Percentiles rank a stretch among this genome's conserved stretches.
phyloP scores from a whole-genome alignment of 2,888 invertebrate genomes.

The Chymomyza caudatula region DNA sequence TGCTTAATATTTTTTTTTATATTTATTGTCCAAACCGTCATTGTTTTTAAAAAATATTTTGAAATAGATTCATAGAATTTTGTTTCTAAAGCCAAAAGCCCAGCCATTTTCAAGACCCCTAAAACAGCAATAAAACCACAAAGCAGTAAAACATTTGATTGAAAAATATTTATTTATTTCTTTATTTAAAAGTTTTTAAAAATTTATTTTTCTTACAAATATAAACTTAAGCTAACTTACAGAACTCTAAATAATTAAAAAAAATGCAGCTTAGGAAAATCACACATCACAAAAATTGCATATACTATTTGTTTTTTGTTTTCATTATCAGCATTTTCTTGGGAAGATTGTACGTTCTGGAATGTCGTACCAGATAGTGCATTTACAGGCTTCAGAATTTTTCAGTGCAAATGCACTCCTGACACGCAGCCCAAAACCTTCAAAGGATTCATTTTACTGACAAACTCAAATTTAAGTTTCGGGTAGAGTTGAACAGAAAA shows the following conservation, averaged over 20 bases:
- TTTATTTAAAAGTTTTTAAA: constrained; percentile 18
- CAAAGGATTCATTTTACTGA: constrained; percentile 2
- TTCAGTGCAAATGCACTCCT: constrained; percentile 97
- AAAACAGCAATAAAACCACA: constrained; percentile 44
- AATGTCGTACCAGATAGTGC: constrained; percentile 99
- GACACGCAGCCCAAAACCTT: constrained; percentile 93
- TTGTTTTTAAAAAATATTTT: no score
- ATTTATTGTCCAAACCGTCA: no score
- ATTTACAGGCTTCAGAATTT: constrained; percentile 90
- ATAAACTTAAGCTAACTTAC: neutral
- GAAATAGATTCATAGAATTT: no score
- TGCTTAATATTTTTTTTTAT: no score
- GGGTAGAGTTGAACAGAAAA: neutral
- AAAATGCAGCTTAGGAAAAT: constrained; percentile 5
- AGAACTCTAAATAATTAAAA: neutral
- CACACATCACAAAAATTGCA: constrained; percentile 74
- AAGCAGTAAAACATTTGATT: constrained; percentile 10
- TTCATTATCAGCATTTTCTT: constrained; percentile 48
- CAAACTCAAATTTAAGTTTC: neutral
- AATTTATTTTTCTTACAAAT: constrained; percentile 11
- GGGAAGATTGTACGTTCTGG: constrained; percentile 82
- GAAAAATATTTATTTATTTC: constrained; percentile 20
- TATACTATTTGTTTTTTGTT: constrained; percentile 47
- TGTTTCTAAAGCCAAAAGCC: neutral
- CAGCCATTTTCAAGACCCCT: neutral